Conservation (phyloP, 2,888 invertebrate species). For the Xylota sylvarum region DNA sequence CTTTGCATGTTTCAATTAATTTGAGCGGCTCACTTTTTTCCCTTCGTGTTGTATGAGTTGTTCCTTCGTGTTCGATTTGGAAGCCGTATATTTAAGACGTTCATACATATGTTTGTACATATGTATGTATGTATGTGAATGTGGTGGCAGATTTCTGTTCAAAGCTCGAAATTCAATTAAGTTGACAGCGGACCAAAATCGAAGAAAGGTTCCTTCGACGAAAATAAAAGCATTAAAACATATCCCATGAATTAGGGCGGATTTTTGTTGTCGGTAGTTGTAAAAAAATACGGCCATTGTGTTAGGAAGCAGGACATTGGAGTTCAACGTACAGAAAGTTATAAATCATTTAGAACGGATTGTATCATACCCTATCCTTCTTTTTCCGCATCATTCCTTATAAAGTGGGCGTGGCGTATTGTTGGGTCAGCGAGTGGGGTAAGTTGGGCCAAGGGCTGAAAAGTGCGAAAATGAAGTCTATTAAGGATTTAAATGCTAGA, state of each 20-base stretch:
- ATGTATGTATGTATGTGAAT: not conserved
- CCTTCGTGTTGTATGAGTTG: not conserved
- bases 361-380: too few relatives aligned
- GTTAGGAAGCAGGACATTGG: too few relatives aligned
- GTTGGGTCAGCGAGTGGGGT: too few relatives aligned
- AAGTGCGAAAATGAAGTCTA: too few relatives aligned
- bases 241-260: not conserved
- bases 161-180: conserved; percentile 27
- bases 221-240: not conserved
- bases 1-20: conserved; percentile 67
- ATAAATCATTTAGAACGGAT: too few relatives aligned
- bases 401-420: too few relatives aligned
- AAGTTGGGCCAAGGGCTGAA: too few relatives aligned
- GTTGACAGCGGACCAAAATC: conserved; percentile 9
- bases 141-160: conserved; percentile 1
- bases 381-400: too few relatives aligned
- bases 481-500: too few relatives aligned
- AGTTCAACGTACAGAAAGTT: too few relatives aligned
- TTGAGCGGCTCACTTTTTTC: conserved; percentile 24
- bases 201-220: not conserved
- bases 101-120: too few relatives aligned
- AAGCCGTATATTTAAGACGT: conserved; percentile 11
- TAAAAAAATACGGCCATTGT: too few relatives aligned
- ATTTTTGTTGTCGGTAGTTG: conserved; percentile 15
- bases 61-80: conserved; percentile 20